These are phyloP conservation scores for Cisticola juncidis DNA, from an alignment of 2,113 vertebrate genomes.

Conservation along the genomic window DNA sequence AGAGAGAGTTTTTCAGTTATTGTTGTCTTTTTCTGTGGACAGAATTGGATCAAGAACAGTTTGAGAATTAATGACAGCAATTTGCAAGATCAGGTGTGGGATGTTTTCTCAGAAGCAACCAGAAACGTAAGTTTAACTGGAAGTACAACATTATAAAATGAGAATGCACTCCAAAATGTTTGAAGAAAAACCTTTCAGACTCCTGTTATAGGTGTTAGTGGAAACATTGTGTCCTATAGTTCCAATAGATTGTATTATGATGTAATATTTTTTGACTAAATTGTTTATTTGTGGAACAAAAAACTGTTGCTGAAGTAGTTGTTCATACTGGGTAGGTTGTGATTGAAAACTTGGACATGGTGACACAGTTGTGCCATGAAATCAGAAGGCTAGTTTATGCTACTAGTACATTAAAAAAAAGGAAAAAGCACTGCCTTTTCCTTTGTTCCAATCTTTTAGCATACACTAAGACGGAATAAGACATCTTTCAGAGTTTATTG, in stretches of 20 bases:
- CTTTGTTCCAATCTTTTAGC: not conserved
- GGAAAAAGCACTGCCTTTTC: not conserved
- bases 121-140: conserved; percentile 75
- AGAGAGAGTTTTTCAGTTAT: not conserved
- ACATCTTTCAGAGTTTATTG: not conserved
- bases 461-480: not conserved
- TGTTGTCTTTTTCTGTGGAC: not conserved
- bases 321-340: not conserved
- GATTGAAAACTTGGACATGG: not conserved
- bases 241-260: not conserved
- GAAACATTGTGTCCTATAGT: not conserved
- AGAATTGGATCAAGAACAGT: conserved; percentile 99
- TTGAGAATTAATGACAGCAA: conserved; percentile 78
- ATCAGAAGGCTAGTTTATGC: not conserved
- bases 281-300: not conserved
- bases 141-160: not conserved
- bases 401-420: not conserved
- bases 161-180: not conserved
- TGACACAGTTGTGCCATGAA: not conserved
- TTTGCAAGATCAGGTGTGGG: conserved; percentile 90
- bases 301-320: not conserved
- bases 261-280: not conserved
- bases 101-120: conserved; percentile 81
- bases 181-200: not conserved
- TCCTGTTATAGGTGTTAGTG: not conserved